Base-by-base conservation (phyloP, 2,797 vertebrate genomes). In the Capromys pilorides region DNA sequence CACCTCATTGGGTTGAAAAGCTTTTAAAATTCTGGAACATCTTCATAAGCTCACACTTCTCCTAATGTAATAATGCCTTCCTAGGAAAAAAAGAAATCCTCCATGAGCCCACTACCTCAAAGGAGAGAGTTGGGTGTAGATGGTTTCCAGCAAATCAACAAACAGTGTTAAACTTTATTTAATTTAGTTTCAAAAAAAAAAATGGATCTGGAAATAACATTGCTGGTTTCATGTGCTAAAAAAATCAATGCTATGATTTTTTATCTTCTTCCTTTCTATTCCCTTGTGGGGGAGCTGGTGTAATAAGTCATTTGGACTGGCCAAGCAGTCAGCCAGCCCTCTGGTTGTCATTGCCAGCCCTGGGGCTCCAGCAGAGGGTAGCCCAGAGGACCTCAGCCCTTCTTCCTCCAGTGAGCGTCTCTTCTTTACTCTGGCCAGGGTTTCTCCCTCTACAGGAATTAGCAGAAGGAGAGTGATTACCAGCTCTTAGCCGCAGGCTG, bases 221-320 rank as follows among this genome's bases (percentile, higher is more conserved):
- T 90, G 95, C 97, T 97, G 97, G 97, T 97, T 98, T 97, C 97
- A 96, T 90, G 84, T 93, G 96, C 92, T 85, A 92, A 96, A 97
- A 97, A 98, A 98, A 98, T 98, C 98, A 84, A 98, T 98, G 96
- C 86, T 97, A 95, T 95, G 95, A 98, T 98, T 98, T 98, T 98
- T 96, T 96, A 97, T 97, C 97, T 97, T 92, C 90, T 97, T 95
- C 66, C 93, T 94, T 93, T 96, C 96, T 96, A 21, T 77, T 97
- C 86, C 93, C 97, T 95, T 96, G 96, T 95, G 73, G 16, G 80
- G 67, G 81, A 96, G n/a, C 91, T 91, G 89, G 90, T 93, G 66
- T 96, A 97, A 97, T 98, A 98, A 97, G 97, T 98, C 97, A 97
- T 97, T 94, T 85, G 96, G 97, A 98, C 96, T 94, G 81, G 83